Evolutionary conservation across 1,140 invertebrate genomes (phyloP).

Genomic region (Hyles vespertilio): DNA sequence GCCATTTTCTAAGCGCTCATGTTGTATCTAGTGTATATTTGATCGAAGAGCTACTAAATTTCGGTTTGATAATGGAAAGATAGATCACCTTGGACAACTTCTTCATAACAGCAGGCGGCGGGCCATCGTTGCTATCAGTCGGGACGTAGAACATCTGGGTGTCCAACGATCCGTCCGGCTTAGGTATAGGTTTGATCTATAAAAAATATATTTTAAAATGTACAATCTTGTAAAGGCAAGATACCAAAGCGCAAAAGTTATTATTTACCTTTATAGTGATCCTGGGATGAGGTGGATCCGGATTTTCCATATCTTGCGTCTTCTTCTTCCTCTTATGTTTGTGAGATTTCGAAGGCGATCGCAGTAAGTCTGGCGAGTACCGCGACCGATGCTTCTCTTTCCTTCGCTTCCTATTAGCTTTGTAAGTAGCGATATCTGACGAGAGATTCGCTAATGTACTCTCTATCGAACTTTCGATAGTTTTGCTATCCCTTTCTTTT

Average conservation of each 20-base stretch:
- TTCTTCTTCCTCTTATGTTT: constrained; percentile 85
- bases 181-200: constrained; percentile 88
- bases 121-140: constrained; percentile 81
- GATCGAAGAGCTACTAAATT: too few species aligned
- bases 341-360: constrained; percentile 78
- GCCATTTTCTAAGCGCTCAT: too few species aligned
- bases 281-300: constrained; percentile 80
- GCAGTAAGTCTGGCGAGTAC: constrained; percentile 80
- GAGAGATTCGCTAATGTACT: constrained; percentile 59
- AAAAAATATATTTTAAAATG: constrained; percentile 13
- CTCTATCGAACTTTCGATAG: constrained; percentile 66
- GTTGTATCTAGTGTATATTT: too few species aligned
- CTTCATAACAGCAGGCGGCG: constrained; percentile 70
- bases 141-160: constrained; percentile 84
- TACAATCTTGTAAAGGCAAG: too few species aligned
- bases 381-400: constrained; percentile 82
- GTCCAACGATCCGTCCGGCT: constrained; percentile 82
- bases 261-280: constrained; percentile 85
- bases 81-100: constrained; percentile 54
- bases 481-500: constrained; percentile 59
- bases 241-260: not conserved
- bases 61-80: not conserved
- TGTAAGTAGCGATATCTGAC: constrained; percentile 66
- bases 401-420: constrained; percentile 79
- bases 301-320: constrained; percentile 80